Percentiles rank a stretch among this genome's conserved stretches.
Evolutionary conservation across 2,797 vertebrate species (phyloP).

Genomic region (Triplophysa yarkandensis): DNA sequence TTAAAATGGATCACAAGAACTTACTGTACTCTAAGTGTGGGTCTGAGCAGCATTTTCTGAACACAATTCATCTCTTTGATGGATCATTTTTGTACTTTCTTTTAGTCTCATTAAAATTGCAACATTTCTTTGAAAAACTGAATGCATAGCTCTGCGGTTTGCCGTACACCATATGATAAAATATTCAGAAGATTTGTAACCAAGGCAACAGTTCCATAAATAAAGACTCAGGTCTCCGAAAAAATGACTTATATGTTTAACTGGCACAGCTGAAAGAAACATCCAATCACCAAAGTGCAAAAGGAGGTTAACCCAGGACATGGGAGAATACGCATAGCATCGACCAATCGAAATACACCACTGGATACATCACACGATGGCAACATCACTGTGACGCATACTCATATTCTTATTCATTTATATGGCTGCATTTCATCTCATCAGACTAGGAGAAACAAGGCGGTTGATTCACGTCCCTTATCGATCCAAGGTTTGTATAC

Average conservation of each 20-base stretch:
- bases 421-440: slow-evolving; percentile 45
- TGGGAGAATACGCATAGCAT: neutral
- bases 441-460: slow-evolving; percentile 29
- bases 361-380: slow-evolving; percentile 32
- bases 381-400: slow-evolving; percentile 16
- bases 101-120: slow-evolving; percentile 16
- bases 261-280: slow-evolving; percentile 6
- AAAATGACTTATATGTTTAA: slow-evolving; percentile 24
- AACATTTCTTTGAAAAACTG: neutral
- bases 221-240: slow-evolving; percentile 23
- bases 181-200: slow-evolving; percentile 14
- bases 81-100: slow-evolving; percentile 28
- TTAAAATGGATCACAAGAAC: slow-evolving; percentile 30
- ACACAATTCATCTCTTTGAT: slow-evolving; percentile 43
- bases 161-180: slow-evolving; percentile 2
- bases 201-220: slow-evolving; percentile 24
- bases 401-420: slow-evolving; percentile 48
- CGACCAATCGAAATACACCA: slow-evolving; percentile 42
- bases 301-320: slow-evolving; percentile 24
- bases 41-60: slow-evolving; percentile 26
- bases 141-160: slow-evolving; percentile 1
- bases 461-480: slow-evolving; percentile 49
- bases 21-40: slow-evolving; percentile 14
- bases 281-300: slow-evolving; percentile 10
- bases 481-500: slow-evolving; percentile 38